Conservation (phyloP, 1,140 invertebrate species). For the Meloidogyne hapla region DNA sequence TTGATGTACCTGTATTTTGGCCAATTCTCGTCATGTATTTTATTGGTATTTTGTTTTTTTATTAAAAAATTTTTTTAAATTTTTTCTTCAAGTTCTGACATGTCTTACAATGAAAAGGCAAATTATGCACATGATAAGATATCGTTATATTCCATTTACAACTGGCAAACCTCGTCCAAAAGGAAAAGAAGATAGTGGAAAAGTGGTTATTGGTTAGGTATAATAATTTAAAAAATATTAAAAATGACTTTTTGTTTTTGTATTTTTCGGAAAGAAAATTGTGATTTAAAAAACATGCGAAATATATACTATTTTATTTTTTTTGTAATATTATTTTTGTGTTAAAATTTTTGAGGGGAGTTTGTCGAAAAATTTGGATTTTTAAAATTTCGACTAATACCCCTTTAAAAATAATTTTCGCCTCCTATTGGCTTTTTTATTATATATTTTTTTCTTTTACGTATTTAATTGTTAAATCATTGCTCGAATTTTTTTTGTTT, state of each 20-base stretch:
- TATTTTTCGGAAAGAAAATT: not conserved
- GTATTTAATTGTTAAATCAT: not conserved
- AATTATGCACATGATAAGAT: slow-evolving; percentile 99
- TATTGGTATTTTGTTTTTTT: slow-evolving; percentile 69
- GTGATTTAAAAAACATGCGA: not conserved
- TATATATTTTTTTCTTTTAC: not conserved
- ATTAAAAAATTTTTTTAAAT: not conserved
- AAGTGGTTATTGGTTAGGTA: slow-evolving; percentile 56
- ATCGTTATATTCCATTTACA: slow-evolving; percentile 95
- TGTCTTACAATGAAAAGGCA: slow-evolving; percentile 99
- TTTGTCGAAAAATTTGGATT: slow-evolving; percentile 2
- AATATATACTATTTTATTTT: not conserved
- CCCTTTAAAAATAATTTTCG: too few relatives aligned
- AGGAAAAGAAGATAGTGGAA: slow-evolving; percentile 66
- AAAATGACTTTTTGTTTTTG: not conserved
- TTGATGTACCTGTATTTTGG: slow-evolving; percentile 99
- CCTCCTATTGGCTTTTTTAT: not conserved
- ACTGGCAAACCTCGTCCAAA: slow-evolving; percentile 78
- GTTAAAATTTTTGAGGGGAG: not conserved
- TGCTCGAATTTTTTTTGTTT: not conserved
- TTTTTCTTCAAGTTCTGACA: slow-evolving; percentile 91
- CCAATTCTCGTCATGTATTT: slow-evolving; percentile 99
- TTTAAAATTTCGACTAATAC: too few relatives aligned
- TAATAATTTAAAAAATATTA: not conserved
- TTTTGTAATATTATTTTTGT: not conserved